Percentiles rank a stretch among this genome's conserved stretches.
Evolutionary conservation across 2,888 invertebrate species (phyloP).

Genomic region (Clivina fossor): DNA sequence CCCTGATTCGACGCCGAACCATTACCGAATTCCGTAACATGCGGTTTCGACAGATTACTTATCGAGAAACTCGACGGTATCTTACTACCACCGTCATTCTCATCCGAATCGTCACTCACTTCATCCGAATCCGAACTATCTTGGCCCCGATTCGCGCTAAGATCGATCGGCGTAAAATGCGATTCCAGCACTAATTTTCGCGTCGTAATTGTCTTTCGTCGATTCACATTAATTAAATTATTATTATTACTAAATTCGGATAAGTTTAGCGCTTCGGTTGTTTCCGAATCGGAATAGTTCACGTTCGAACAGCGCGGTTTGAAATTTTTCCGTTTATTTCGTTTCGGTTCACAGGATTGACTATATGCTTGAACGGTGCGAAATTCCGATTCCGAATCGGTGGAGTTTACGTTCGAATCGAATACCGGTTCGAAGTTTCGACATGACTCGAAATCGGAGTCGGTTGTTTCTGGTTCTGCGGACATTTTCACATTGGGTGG

Average conservation of each 20-base stretch:
- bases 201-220: conserved; percentile 42
- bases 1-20: conserved; percentile 42
- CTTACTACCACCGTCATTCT: conserved; percentile 44
- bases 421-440: conserved; percentile 42
- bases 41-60: conserved; percentile 52
- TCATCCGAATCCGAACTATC: conserved; percentile 47
- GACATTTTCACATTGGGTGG: conserved; percentile 51
- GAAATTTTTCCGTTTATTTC: conserved; percentile 78
- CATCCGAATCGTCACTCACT: conserved; percentile 45
- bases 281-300: conserved; percentile 55
- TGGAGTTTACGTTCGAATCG: conserved; percentile 56
- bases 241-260: conserved; percentile 48
- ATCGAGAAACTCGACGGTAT: conserved; percentile 52
- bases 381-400: conserved; percentile 57
- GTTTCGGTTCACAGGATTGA: conserved; percentile 61
- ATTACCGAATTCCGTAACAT: conserved; percentile 45
- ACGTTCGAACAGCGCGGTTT: conserved; percentile 72
- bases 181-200: conserved; percentile 46
- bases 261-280: conserved; percentile 41
- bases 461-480: conserved; percentile 43
- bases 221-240: conserved; percentile 46
- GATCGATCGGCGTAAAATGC: conserved; percentile 48
- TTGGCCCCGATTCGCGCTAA: conserved; percentile 45
- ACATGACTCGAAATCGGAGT: conserved; percentile 47
- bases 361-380: conserved; percentile 52